A percentile compares a stretch with the other conserved stretches of the same genome.
These are phyloP conservation scores for Molanna angustata DNA, from an alignment of 2,888 invertebrate species.

Conservation along the genomic window DNA sequence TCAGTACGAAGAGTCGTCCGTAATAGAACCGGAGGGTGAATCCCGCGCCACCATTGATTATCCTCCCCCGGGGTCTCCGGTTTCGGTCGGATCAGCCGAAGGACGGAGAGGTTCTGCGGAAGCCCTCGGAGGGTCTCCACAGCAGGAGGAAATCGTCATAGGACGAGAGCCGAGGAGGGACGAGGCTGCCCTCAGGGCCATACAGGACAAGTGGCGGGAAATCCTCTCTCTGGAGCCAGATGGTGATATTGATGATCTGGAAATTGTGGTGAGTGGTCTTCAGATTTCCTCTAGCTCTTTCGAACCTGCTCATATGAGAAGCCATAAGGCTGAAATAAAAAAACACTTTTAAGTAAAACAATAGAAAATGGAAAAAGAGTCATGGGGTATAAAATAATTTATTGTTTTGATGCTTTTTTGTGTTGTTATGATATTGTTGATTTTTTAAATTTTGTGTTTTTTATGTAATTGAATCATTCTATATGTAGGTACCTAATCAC, in stretches of 20 bases:
- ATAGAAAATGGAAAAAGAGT: too few relatives aligned
- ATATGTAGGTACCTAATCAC: too few relatives aligned
- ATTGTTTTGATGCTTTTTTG: too few relatives aligned
- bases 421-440: too few relatives aligned
- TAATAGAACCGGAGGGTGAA: conserved; percentile 67
- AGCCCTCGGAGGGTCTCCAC: conserved; percentile 53
- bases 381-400: too few relatives aligned
- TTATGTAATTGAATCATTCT: too few relatives aligned
- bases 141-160: conserved; percentile 64
- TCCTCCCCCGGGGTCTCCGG: conserved; percentile 40
- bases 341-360: too few relatives aligned
- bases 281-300: too few relatives aligned
- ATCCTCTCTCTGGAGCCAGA: conserved; percentile 59
- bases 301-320: too few relatives aligned
- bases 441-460: too few relatives aligned
- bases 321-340: too few relatives aligned
- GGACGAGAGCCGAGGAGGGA: conserved; percentile 47
- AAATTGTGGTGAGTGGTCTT: conserved; percentile 76
- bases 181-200: conserved; percentile 63
- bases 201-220: conserved; percentile 74
- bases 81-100: conserved; percentile 48
- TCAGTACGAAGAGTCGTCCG: conserved; percentile 66
- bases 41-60: conserved; percentile 58
- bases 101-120: conserved; percentile 48
- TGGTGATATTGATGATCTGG: conserved; percentile 53